Percentiles rank a stretch among this genome's conserved stretches.
Conservation (phyloP, 23 tunicate genomes). For the Halocynthia roretzi region DNA sequence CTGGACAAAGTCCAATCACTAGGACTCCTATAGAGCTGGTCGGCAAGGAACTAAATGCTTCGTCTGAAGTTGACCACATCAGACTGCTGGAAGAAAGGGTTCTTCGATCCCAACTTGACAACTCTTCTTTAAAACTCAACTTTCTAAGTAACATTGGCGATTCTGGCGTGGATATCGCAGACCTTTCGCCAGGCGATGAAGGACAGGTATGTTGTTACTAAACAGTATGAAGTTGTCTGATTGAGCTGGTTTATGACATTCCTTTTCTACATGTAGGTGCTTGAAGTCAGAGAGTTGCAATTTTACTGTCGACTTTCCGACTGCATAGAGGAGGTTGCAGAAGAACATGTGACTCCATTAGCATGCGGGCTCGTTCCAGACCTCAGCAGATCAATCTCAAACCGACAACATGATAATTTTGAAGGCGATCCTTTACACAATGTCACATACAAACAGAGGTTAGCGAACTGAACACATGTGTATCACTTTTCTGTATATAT, state of each 20-base stretch:
- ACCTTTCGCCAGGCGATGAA: not conserved
- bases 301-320: conserved; percentile 51
- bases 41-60: conserved; percentile 4
- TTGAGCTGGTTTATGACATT: not conserved
- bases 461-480: not conserved
- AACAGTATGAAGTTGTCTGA: too few species aligned
- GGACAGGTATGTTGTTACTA: not conserved
- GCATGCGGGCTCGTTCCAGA: conserved; percentile 27
- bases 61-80: not conserved
- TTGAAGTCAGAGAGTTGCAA: conserved; percentile 10
- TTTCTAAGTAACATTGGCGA: not conserved
- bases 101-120: conserved; percentile 1
- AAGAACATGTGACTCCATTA: conserved; percentile 42
- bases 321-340: conserved; percentile 53
- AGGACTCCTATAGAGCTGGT: not conserved
- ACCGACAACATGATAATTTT: conserved; percentile 25
- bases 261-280: not conserved
- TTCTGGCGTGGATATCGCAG: conserved; percentile 7
- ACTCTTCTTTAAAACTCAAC: not conserved
- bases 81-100: not conserved
- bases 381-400: conserved; percentile 22
- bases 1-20: not conserved
- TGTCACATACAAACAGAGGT: conserved; percentile 46
- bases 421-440: conserved; percentile 37
- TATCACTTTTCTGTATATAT: too few species aligned